phyloP scores from a whole-genome alignment of 2,113 vertebrate species.

The Chaetodon auriga region DNA sequence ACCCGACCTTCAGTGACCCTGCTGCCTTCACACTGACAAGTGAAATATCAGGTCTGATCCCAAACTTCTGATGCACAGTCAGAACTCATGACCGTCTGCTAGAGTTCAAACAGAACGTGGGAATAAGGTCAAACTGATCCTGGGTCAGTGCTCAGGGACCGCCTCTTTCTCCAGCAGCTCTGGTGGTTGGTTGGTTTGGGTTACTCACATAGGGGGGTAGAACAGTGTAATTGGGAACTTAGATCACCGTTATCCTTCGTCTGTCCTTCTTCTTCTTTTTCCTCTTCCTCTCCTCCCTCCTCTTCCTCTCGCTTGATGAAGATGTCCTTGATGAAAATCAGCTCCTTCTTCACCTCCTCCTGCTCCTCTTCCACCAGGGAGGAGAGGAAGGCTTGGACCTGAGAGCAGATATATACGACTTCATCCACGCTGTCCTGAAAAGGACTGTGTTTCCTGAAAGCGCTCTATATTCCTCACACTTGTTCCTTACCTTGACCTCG shows the following conservation, averaged over 20 bases:
- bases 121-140: constrained; percentile 43
- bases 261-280: constrained; percentile 62
- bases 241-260: constrained; percentile 88
- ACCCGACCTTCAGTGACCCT: neutral
- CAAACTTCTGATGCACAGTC: neutral
- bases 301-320: constrained; percentile 86
- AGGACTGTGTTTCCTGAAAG: neutral
- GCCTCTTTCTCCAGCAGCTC: constrained; percentile 42
- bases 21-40: neutral
- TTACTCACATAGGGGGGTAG: constrained; percentile 82
- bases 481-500: constrained; percentile 88
- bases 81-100: neutral
- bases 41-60: constrained; percentile 14
- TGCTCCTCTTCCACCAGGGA: constrained; percentile 87
- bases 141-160: constrained; percentile 61
- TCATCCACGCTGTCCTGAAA: neutral
- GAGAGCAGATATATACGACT: neutral
- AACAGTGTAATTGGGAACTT: constrained; percentile 83
- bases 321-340: constrained; percentile 94
- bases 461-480: neutral
- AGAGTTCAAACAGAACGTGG: neutral
- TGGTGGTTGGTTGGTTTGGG: constrained; percentile 43
- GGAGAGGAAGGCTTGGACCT: constrained; percentile 93
- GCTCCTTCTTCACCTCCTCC: constrained; percentile 89
- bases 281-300: constrained; percentile 64